These are phyloP conservation scores for Lordiphosa andalusiaca DNA, from an alignment of 2,888 invertebrate species.

Conservation along the genomic window DNA sequence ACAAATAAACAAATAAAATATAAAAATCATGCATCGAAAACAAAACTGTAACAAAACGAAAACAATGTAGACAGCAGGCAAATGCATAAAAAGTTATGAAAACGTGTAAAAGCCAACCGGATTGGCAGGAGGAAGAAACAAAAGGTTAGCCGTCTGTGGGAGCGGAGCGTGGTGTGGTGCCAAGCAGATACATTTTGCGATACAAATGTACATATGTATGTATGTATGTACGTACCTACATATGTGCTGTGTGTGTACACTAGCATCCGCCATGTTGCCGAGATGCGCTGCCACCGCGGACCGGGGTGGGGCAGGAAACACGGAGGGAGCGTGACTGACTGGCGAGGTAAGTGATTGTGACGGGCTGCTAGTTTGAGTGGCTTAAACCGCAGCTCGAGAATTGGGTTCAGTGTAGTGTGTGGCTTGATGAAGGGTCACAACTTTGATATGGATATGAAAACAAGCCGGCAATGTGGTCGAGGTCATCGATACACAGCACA, in stretches of 20 bases:
- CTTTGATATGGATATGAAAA: not conserved
- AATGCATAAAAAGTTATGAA: conserved; percentile 64
- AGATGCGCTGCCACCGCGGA: conserved; percentile 1
- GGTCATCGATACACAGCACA: too few species aligned
- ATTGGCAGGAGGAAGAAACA: conserved; percentile 3
- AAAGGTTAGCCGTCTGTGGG: conserved; percentile 2
- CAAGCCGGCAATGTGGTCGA: too few species aligned
- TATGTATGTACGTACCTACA: too few species aligned
- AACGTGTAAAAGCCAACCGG: conserved; percentile 42
- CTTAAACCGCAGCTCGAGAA: conserved; percentile 23
- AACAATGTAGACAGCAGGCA: conserved; percentile 29
- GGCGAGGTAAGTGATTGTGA: conserved; percentile 34
- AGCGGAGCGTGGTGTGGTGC: conserved; percentile 14
- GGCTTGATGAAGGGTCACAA: conserved; percentile 3
- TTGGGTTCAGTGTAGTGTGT: not conserved
- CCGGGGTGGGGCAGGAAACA: not conserved
- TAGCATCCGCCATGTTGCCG: not conserved
- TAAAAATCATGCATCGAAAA: conserved; percentile 48
- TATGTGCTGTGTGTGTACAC: too few species aligned
- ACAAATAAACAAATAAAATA: conserved; percentile 51
- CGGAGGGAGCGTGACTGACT: conserved; percentile 22
- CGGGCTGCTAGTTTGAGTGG: conserved; percentile 37
- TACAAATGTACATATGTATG: conserved; percentile 2
- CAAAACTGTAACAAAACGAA: conserved; percentile 27
- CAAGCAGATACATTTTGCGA: conserved; percentile 31